Evolutionary conservation across 2,888 invertebrate genomes (phyloP), one percentile per base, ranked within the genome.

Genomic region (Patella ulyssiponensis): DNA sequence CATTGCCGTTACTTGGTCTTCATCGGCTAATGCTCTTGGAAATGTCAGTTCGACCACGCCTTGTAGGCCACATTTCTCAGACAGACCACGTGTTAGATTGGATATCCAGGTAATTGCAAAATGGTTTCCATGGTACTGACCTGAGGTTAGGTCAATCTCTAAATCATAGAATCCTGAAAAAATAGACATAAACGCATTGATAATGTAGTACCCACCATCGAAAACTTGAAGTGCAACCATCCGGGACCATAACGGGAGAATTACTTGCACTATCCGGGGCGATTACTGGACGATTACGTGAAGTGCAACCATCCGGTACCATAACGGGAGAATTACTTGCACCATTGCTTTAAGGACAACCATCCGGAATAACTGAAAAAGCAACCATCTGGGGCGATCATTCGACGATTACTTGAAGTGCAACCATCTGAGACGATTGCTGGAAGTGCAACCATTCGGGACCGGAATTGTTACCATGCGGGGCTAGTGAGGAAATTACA

Each of bases 1-100:
- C 54, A 53, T 23, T 44, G 72, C 27, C 54, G 71, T 51, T 56
- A 58, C 51, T 33, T 71, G 51, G 1, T 23, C 56, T 7, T 33
- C 73, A 72, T 14, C 71, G 23, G 54, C 7, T 4, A 53, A 11
- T 33, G 73, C 74, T 20, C 69, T 72, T 15, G 77, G 71, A 73
- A 77, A 74, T 54, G 74, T 69, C 44, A 75, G 72, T 58, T 77
- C 77, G 58, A 77, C 69, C 17, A 75, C 77, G 5, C 77, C 74
- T 51, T 74, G 75, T 23, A 72, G 17, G 12, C 17, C 14, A 20
- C 76, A 76, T 64, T 64, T 64, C 23, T 64, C 64, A 23, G 20
- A 14, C 20, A 64, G 20, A 12, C 64, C 64, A 12, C 14, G 11
- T 12, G 12, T 64, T 3, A 64, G 20, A 2, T 64, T 20, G 20